Base-by-base conservation (phyloP, 2,797 vertebrate genomes). In the Gouania willdenowi region DNA sequence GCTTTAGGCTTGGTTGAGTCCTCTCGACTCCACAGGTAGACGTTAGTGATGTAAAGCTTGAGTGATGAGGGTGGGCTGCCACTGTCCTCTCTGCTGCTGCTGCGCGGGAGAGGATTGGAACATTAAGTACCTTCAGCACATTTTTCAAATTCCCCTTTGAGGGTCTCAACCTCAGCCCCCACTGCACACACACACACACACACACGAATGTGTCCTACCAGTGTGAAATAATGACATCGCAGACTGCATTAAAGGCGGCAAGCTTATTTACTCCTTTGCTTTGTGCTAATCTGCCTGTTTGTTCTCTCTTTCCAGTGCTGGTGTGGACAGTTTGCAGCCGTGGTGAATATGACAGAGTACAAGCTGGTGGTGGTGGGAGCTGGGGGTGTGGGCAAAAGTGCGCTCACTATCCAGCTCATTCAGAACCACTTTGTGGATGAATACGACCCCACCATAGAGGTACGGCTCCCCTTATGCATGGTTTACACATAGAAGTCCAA, bases 361-460 rank as follows among this genome's bases (percentile, higher is more conserved):
- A 98, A 98, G 83, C 90, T 98, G 77, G 95, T 98, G 70, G 95
- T 98, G 51, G 95, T 98, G 56, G 96, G 96, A 75, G 96, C 96
- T 90, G 95, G 96, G 90, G 96, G 96, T 22, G 95, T 98, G 44
- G 96, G 96, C 74, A 98, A 98, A 88, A 98, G 96, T 8, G 94
- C 96, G 39, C 87, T 98, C 79, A 98, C 95, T 64, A 98, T 98
- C 75, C 96, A 98, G 78, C 93, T 98, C 56, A 98, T 98, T 84
- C 96, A 98, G 89, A 98, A 98, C 64, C 96, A 98, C 82, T 98
- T 98, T 82, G 96, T 98, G 83, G 95, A 98, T 57, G 95, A 98
- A 75, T 98, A 98, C 71, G 95, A 98, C 67, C 96, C 96, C 26
- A 98, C 96, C 27, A 98, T 98, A 75, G 95, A 98, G 95, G 96